Percentiles rank a stretch among this genome's conserved stretches.
Conservation (phyloP, 2,888 invertebrate genomes). For the Mimas tiliae region DNA sequence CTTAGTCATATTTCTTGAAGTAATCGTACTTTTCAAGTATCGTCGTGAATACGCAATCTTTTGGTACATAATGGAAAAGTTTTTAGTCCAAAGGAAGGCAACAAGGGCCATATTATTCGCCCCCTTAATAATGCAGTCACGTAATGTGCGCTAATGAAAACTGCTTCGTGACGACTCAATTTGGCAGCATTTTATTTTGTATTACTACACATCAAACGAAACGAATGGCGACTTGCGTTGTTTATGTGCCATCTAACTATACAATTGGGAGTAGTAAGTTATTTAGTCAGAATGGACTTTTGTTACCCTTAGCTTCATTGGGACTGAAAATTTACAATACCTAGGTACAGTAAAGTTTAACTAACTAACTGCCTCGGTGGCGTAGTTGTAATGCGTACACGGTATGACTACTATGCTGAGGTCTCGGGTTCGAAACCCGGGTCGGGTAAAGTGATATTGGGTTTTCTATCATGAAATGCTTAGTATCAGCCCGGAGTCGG, state of each 20-base stretch:
- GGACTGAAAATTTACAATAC: not conserved
- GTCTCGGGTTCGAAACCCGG: no score
- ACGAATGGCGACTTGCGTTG: constrained; percentile 27
- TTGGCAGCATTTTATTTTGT: constrained; percentile 65
- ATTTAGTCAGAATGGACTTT: constrained; percentile 8
- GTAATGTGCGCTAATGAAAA: constrained; percentile 77
- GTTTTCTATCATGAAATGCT: no score
- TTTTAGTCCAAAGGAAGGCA: constrained; percentile 55
- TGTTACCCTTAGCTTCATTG: not conserved
- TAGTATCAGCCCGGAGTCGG: no score
- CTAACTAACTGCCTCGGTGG: no score
- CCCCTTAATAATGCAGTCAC: constrained; percentile 75
- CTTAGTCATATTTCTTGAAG: constrained; percentile 9
- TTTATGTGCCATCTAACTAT: constrained; percentile 16
- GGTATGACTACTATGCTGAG: no score
- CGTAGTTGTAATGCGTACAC: no score
- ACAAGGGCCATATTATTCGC: constrained; percentile 48
- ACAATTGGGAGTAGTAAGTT: constrained; percentile 13
- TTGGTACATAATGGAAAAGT: constrained; percentile 49
- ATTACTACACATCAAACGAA: constrained; percentile 45
- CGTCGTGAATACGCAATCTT: constrained; percentile 59
- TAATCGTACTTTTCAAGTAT: constrained; percentile 28
- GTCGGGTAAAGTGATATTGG: no score
- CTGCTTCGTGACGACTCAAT: constrained; percentile 75
- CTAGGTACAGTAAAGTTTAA: no score